These are phyloP conservation scores for Indicator indicator DNA, from an alignment of 2,113 vertebrate species.

Conservation along the genomic window DNA sequence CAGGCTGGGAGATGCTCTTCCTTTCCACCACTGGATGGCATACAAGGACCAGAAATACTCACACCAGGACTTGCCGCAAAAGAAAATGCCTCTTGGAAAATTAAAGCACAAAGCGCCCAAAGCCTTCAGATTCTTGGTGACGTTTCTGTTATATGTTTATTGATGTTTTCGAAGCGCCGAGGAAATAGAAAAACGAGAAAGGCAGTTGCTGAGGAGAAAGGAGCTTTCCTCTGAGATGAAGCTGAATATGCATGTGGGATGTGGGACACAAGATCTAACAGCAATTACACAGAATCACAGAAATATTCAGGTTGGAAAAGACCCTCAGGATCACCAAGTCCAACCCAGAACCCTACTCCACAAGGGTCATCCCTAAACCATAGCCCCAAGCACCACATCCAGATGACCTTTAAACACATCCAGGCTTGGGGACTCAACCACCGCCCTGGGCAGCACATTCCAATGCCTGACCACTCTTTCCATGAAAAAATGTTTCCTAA, in stretches of 20 bases:
- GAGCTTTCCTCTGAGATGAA: neutral
- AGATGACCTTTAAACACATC: too few relatives aligned
- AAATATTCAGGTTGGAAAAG: too few relatives aligned
- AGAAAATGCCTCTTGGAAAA: neutral
- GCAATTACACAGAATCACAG: neutral
- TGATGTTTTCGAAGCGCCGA: neutral
- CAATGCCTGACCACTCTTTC: too few relatives aligned
- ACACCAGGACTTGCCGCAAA: neutral
- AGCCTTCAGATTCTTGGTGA: neutral
- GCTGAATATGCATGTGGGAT: neutral
- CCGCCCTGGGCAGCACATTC: too few relatives aligned
- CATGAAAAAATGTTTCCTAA: too few relatives aligned
- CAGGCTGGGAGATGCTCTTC: neutral
- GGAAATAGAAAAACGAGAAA: slow-evolving; percentile 5
- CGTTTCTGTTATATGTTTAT: slow-evolving; percentile 14
- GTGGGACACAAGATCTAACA: neutral
- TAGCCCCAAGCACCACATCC: too few relatives aligned
- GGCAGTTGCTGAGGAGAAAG: slow-evolving; percentile 11
- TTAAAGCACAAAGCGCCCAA: neutral
- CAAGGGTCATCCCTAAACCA: too few relatives aligned
- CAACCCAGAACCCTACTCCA: too few relatives aligned
- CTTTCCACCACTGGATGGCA: slow-evolving; percentile 68
- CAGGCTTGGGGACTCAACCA: too few relatives aligned
- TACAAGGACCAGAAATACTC: slow-evolving; percentile 38
- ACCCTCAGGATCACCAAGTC: too few relatives aligned